Evolutionary conservation across 2,113 vertebrate species (phyloP), one percentile per base, ranked within the genome.

Genomic region (Serinus canaria): DNA sequence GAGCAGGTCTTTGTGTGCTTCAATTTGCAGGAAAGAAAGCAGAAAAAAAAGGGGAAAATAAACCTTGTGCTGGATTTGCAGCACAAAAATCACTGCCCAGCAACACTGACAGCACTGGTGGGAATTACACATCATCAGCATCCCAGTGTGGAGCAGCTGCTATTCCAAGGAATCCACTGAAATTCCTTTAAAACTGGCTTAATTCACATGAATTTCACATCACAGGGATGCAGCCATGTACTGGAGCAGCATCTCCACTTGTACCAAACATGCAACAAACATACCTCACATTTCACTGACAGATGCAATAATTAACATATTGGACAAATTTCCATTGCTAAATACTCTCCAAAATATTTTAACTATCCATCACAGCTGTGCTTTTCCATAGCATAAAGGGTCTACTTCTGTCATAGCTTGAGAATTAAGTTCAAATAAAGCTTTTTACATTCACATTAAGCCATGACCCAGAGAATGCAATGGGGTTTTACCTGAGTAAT

Each of bases 241-340:
- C 47, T 18, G 17, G 21, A 76, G 25, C 39, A 79, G 21, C 53
- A 58, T 3, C 81, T 76, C 33, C 46, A 43, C 10, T 28, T 0
- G 0, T 19, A 66, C 24, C 8, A 15, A 44, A 47, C 0, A 0
- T 30, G 37, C 27, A 68, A 23, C 9, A 12, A 60, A 24, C 6
- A 56, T 6, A 44, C 11, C 19, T 52, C 5, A 11, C 20, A 49
- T 43, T 86, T 33, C 76, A 41, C 16, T 59, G 59, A 53, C 22
- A 59, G 47, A 33, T 47, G 18, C 19, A 58, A 14, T 31, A 84
- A 68, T 47, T 77, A 63, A 46, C 25, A 17, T 7, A 47, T 3
- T 7, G 3, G 50, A 35, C 13, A 23, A n/a, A 43, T 28, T 52
- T 50, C 37, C 49, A 19, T 19, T n/a, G 35, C 35, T 55, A 63